Base-by-base conservation (phyloP, 1,140 invertebrate genomes). In the Sarcophaga peregrina region DNA sequence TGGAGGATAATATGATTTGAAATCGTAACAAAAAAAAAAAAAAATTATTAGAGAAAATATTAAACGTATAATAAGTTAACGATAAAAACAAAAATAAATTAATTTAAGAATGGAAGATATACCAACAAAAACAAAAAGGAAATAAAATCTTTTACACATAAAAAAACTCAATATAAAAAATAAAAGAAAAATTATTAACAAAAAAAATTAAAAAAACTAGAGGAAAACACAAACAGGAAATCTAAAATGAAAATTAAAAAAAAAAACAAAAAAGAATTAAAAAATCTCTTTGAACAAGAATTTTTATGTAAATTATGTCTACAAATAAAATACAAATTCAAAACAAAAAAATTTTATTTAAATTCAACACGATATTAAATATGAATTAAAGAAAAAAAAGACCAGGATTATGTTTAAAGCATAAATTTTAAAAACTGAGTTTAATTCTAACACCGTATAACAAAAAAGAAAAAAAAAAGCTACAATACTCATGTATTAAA, bases 161-260 rank as follows among this genome's bases (percentile, higher is more conserved):
- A 58, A 83, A 84, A 84, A 62, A 72, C 83, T 80, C 81, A 82
- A 86, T 83, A 85, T 83, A 75, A 85, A n/a, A 81, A 85, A 85
- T 76, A 37, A 37, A 37, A 37, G 25, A 37, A 37, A 37, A 37
- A 84, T 82, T 85, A n/a, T n/a, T n/a, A n/a, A n/a, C n/a, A n/a
- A n/a, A n/a, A n/a, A n/a, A n/a, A n/a, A n/a, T n/a, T n/a, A n/a
- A n/a, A n/a, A n/a, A n/a, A n/a, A n/a, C n/a, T n/a, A 86, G 84
- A 86, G 74, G n/a, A 11, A 75, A 75, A 54, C 45, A 58, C 45
- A 82, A 82, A 68, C 17, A 68, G 25, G 7, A 82, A 76, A 47
- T 17, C 25, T 75, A 76, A 58, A 82, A 72, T 52, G 3, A 81
- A 68, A n/a, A n/a, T n/a, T n/a, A n/a, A n/a, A n/a, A n/a, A n/a